Base-by-base conservation (phyloP, 2,113 vertebrate genomes). In the Toxostoma redivivum region DNA sequence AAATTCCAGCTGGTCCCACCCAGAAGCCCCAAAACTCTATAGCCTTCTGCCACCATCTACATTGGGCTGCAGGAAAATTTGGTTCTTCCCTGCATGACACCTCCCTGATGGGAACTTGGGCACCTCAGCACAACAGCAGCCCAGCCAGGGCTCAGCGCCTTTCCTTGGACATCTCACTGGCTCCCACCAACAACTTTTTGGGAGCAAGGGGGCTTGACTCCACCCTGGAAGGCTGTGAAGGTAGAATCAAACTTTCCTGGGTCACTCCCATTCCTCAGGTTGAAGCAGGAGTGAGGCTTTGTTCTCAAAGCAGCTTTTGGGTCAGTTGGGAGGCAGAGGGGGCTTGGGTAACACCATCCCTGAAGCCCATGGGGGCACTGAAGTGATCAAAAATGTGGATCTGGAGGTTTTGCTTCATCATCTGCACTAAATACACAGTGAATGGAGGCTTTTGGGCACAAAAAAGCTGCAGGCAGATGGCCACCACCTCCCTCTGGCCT, bases 131-230 rank as follows among this genome's bases (percentile, higher is more conserved):
- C 22, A 48, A 8, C 7, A 21, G 5, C 37, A 72, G 13, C 31
- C 65, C 2, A 2, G 28, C 64, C 48, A 78, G 31, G 50, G 33
- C 45, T 35, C 40, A 51, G 1, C 0, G 0, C 21, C 12, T 53
- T 86, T 76, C 40, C 40, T 44, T 37, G 44, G 45, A 37, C 70
- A 58, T 38, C 37, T 60, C 23, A 25, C 58, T 64, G 11, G 3
- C 22, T 81, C 27, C 16, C 17, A 73, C 19, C 22, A 25, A 9
- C 30, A 31, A 16, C 16, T 72, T 5, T 77, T 42, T 4, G 18
- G 80, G 45, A 70, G 25, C 5, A 83, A 23, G 16, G 11, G 22
- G 7, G 7, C 2, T 45, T 90, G 58, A 21, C 30, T 62, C 22
- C 24, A 74, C 21, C 1, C 53, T 67, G 65, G 69, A 78, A 74